A percentile compares a stretch with the other conserved stretches of the same genome.
Conservation (phyloP, 2,888 invertebrate genomes). For the Acleris literana region DNA sequence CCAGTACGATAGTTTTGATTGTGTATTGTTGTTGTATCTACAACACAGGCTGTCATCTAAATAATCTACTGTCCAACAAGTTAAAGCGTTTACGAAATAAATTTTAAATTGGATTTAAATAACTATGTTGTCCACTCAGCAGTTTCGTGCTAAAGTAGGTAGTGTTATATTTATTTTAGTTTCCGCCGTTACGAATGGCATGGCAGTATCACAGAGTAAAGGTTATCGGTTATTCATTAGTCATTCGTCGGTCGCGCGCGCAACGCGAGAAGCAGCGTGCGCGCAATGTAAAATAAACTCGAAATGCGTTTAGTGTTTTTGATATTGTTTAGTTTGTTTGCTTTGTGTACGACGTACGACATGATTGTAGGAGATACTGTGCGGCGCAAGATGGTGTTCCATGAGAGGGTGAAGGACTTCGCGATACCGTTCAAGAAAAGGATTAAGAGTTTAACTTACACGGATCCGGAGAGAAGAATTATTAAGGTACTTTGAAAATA, state of each 20-base stretch:
- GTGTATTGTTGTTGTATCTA: neutral
- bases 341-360: conserved; percentile 62
- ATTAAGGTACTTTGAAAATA: conserved; percentile 61
- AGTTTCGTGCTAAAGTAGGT: conserved; percentile 15
- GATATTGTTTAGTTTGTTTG: conserved; percentile 48
- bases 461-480: conserved; percentile 69
- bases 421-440: conserved; percentile 78
- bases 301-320: conserved; percentile 64
- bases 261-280: conserved; percentile 41
- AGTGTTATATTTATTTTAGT: conserved; percentile 17
- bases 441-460: conserved; percentile 66
- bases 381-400: conserved; percentile 78
- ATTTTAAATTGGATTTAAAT: neutral
- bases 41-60: neutral
- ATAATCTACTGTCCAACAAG: neutral
- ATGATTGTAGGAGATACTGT: conserved; percentile 78
- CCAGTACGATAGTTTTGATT: neutral
- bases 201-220: conserved; percentile 46
- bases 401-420: conserved; percentile 75
- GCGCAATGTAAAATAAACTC: conserved; percentile 46
- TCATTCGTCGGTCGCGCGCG: conserved; percentile 48
- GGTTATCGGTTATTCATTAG: conserved; percentile 59
- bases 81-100: neutral
- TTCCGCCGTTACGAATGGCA: conserved; percentile 23
- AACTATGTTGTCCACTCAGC: neutral